Evolutionary conservation across 2,888 invertebrate species (phyloP), one percentile per base, ranked within the genome.

Genomic region (Ryuthela nishihirai): DNA sequence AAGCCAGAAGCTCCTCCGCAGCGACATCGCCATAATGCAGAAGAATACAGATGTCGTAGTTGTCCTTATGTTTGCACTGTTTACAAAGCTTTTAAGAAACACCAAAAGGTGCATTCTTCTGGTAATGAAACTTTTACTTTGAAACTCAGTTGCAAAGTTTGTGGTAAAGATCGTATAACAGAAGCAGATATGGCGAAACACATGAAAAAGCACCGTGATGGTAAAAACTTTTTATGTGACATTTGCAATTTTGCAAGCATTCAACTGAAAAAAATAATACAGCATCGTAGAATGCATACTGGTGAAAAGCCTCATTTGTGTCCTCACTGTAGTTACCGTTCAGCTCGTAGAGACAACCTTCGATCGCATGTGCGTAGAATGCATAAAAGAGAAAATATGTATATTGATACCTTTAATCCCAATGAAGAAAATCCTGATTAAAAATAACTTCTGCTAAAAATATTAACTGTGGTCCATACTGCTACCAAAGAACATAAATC

Each of bases 31-130:
- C 68, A 68, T 40, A 66, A 78, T 45, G 73, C 78, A 35, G 80
- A 80, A 65, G 80, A 80, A 67, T 79, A 80, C 66, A 72, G 76
- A 24, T 80, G 80, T 69, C 76, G 76, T 20, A 68, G 76, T 53
- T 80, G 80, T 69, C 75, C 79, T 2, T 80, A 80, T 65, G 77
- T 77, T 2, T 80, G 80, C 67, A 80, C 80, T 18, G 79, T 80
- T 61, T 80, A 79, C 67, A 78, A 78, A 65, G 79, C 80, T 1
- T 78, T 79, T 61, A 74, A 78, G 43, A 75, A 76, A 65, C 80
- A 80, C 67, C 68, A 78, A 47, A 73, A 77, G 55, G 73, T 74
- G n/a, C 78, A 77, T 64, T 76, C 78, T 34, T 69, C 70, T 29
- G 76, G 55, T 3, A 42, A 36, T 40, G 38, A 60, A 29, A 26